Evolutionary conservation across 2,888 invertebrate genomes (phyloP), one percentile per base, ranked within the genome.

Genomic region (Crepidodera aurea): DNA sequence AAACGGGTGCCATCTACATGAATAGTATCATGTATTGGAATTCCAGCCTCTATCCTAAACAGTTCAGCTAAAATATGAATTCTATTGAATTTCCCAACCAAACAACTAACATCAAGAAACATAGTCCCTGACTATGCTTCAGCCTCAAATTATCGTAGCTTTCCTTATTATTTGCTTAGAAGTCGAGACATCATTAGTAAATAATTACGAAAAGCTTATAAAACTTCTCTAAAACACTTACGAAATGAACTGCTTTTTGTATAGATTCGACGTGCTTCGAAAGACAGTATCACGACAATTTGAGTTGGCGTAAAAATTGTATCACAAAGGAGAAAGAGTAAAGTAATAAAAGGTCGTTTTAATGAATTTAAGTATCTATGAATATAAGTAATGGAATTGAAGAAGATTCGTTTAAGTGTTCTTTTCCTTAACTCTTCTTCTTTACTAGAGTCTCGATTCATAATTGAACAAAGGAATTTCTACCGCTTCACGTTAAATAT

Each of bases 301-400:
- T 37, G 12, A 7, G 8, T 10, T 12, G 32, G 1, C 27, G 13
- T 34, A 51, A 57, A 62, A 57, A 46, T 62, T 62, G 19, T 56
- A 46, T 18, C 22, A 62, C 61, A 62, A 62, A 62, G 51, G 37
- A 15, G 40, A n/a, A n/a, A 56, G 37, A 62, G 51, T 25, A 15
- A 18, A 56, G 44, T 44, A 62, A 62, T 62, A 13, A 62, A 55
- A 55, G 29, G 53, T 40, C 25, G 34, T 22, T 32, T 34, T 59
- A 58, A 61, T 55, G 34, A 62, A 62, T 62, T 53, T 46, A 48
- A 59, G 27, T 44, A 42, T 59, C 53, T 53, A 60, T 64, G 57
- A 64, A 60, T 58, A 54, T 57, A 50, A 50, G 48, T 60, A 57
- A 65, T 53, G 56, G 55, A 62, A 62, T 60, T 62, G 60, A 22